phyloP scores from a whole-genome alignment of 2,113 vertebrate genomes.

The Gasterosteus aculeatus region DNA sequence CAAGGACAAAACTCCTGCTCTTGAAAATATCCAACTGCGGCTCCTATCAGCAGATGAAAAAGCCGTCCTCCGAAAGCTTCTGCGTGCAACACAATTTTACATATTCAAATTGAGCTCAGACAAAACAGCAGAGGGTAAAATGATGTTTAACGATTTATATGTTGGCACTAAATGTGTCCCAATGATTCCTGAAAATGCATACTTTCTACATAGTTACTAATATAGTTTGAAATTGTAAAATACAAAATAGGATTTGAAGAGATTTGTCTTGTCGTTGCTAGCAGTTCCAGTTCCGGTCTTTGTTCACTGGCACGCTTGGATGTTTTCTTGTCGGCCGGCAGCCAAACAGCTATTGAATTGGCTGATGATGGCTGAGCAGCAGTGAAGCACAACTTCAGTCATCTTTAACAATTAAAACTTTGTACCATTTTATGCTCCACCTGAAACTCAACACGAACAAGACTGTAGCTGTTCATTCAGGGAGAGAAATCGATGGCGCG shows the following conservation, averaged over 20 bases:
- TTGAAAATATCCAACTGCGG: not conserved
- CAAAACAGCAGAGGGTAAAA: not conserved
- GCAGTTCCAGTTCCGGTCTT: not conserved
- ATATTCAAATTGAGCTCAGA: not conserved
- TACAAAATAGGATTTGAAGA: not conserved
- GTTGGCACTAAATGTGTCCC: not conserved
- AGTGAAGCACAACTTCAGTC: not conserved
- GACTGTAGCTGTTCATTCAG: not conserved
- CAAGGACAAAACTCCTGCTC: not conserved
- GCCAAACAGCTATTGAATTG: conserved; percentile 11
- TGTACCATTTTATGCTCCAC: not conserved
- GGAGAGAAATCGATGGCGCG: too few species aligned
- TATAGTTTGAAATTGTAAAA: not conserved
- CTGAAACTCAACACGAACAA: not conserved
- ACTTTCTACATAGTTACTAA: not conserved
- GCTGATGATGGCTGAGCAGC: not conserved
- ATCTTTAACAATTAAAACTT: not conserved
- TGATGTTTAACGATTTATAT: not conserved
- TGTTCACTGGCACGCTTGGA: not conserved
- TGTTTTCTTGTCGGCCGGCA: not conserved
- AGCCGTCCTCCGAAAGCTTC: conserved; percentile 2
- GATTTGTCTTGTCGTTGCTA: not conserved
- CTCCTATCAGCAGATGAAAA: conserved; percentile 4
- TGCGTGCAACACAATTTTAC: not conserved
- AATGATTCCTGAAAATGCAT: not conserved